Base-by-base conservation (phyloP, 1,140 invertebrate species). In the Dendroctonus valens region DNA sequence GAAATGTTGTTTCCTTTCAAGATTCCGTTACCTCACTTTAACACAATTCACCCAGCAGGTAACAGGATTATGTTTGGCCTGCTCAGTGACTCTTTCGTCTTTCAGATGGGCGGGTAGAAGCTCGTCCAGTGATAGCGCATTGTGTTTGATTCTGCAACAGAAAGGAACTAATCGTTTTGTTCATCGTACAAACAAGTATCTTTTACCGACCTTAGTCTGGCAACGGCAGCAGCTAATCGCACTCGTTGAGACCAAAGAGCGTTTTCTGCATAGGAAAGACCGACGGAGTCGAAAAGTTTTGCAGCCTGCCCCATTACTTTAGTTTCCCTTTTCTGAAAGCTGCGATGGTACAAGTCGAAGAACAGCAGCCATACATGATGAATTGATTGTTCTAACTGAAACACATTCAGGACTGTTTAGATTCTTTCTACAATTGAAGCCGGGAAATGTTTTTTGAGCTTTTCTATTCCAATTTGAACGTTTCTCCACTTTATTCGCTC, bases 11-110 rank as follows among this genome's bases (percentile, higher is more conserved):
- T 1, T 14, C 44, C 4, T 9, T 46, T 3, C 12, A 5, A 0
- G 8, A 1, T n/a, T 52, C 0, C 44, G 7, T 80, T 73, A 86
- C 87, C 82, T 83, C n/a, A 84, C 79, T 77, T 88, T 87, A 60
- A 85, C 86, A 0, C 84, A 85, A 76, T 92, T 92, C 0, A 91
- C 83, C 89, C 89, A 91, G 64, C 89, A 89, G 0, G 86, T 88
- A 5, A 89, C 83, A 0, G 86, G 81, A 0, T 84, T 81, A 54
- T 83, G 82, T 41, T 85, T 81, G 2, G 84, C 80, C 9, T 82
- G 82, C 53, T 84, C 84, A 1, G 81, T 82, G 11, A 88, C 80
- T 52, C 84, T 83, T 48, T 87, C 85, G 66, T 87, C 85, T 49
- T 87, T 83, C 57, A 91, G 74, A 75, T 90, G 89, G 7, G 74